phyloP scores from a whole-genome alignment of 2,888 invertebrate genomes.

The Ornithoptera alexandrae region DNA sequence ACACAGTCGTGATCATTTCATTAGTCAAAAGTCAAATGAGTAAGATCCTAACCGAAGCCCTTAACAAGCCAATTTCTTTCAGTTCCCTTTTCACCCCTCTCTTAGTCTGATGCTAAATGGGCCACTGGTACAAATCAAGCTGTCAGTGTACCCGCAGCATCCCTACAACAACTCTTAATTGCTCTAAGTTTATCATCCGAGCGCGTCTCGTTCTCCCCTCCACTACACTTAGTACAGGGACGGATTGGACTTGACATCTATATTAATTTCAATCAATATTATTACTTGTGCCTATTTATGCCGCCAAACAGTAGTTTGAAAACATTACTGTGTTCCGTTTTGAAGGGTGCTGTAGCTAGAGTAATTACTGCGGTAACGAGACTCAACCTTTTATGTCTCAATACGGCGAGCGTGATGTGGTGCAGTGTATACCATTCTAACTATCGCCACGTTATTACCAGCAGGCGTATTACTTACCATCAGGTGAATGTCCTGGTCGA shows the following conservation, averaged over 20 bases:
- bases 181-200: conserved; percentile 26
- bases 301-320: no score
- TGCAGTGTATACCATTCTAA: no score
- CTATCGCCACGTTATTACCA: no score
- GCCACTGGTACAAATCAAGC: conserved; percentile 30
- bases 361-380: no score
- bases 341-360: no score
- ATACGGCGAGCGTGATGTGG: no score
- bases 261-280: no score
- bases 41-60: conserved; percentile 4
- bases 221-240: conserved; percentile 13
- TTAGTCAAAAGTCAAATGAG: conserved; percentile 16
- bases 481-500: no score
- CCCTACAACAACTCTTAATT: conserved; percentile 27
- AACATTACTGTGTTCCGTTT: no score
- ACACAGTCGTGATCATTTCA: not conserved
- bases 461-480: no score
- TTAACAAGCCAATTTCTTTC: conserved; percentile 9
- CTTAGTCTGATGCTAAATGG: conserved; percentile 23
- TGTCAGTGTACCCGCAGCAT: conserved; percentile 21
- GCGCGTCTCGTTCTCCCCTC: conserved; percentile 12
- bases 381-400: no score
- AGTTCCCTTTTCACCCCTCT: conserved; percentile 8
- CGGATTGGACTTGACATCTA: conserved; percentile 2
- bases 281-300: no score